Evolutionary conservation across 2,888 invertebrate species (phyloP).

Genomic region (Octodonta nipae): DNA sequence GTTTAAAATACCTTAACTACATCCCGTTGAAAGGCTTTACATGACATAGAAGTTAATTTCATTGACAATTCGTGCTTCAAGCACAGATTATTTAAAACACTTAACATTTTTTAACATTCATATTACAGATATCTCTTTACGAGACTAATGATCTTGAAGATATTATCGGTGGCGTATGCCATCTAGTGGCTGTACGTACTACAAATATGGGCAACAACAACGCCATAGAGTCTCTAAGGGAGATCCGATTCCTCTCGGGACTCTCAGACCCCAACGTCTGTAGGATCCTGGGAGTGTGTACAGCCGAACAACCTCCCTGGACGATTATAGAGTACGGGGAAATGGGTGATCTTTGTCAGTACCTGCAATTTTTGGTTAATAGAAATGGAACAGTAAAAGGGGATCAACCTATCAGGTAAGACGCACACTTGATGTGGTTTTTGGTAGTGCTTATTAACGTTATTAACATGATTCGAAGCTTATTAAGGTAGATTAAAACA

Average conservation of each 20-base stretch:
- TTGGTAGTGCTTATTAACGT: too few species aligned
- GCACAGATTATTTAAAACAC: too few species aligned
- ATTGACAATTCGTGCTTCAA: too few species aligned
- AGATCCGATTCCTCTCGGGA: conserved; percentile 54
- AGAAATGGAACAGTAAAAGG: conserved; percentile 30
- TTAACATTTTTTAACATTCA: too few species aligned
- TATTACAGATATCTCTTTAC: conserved; percentile 42
- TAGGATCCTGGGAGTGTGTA: conserved; percentile 46
- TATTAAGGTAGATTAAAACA: too few species aligned
- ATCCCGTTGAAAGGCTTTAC: too few species aligned
- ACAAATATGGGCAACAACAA: conserved; percentile 31
- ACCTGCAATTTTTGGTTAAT: conserved; percentile 39
- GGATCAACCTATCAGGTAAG: conserved; percentile 30
- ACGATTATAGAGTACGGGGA: conserved; percentile 62
- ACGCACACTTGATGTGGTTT: neutral
- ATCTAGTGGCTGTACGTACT: conserved; percentile 43
- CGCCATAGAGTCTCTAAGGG: conserved; percentile 41
- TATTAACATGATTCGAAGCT: too few species aligned
- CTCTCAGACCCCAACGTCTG: conserved; percentile 55
- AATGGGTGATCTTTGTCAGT: conserved; percentile 60
- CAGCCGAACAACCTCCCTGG: conserved; percentile 49
- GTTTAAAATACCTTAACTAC: too few species aligned
- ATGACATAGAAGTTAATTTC: too few species aligned
- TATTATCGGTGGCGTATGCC: conserved; percentile 36
- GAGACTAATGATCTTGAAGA: conserved; percentile 41